phyloP scores from a whole-genome alignment of 1,140 invertebrate genomes.

The Pteromalus puparum region DNA sequence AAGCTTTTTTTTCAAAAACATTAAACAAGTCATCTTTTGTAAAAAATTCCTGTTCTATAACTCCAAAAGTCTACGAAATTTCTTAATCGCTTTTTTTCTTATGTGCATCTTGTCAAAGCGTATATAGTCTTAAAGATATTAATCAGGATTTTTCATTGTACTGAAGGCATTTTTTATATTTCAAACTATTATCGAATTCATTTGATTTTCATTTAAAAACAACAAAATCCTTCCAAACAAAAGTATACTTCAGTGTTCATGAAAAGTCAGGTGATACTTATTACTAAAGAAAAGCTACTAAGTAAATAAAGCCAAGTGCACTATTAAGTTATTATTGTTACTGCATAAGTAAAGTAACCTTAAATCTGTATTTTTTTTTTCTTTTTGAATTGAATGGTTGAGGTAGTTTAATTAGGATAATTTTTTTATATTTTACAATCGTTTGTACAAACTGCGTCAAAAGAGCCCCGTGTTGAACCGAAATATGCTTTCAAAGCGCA shows the following conservation, averaged over 20 bases:
- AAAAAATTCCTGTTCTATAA: conserved; percentile 5
- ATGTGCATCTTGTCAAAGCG: background rate
- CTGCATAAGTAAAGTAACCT: background rate
- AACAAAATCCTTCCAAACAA: background rate
- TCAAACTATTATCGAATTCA: background rate
- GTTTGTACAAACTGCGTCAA: conserved; percentile 33
- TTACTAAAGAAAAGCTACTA: background rate
- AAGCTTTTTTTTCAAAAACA: conserved; percentile 24
- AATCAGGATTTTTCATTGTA: conserved; percentile 8
- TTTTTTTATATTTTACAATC: conserved; percentile 7
- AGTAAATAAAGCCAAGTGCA: background rate
- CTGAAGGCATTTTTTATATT: conserved; percentile 29
- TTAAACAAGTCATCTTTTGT: background rate
- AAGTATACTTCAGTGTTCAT: conserved; percentile 7
- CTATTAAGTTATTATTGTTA: background rate
- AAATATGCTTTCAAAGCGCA: background rate
- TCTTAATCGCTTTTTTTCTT: background rate
- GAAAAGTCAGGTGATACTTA: conserved; percentile 22
- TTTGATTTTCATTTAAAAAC: background rate
- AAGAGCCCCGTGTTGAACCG: background rate
- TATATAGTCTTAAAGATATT: conserved; percentile 19
- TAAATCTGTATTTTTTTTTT: conserved; percentile 15
- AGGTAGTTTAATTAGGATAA: conserved; percentile 17
- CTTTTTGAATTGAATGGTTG: background rate
- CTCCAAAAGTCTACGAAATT: background rate